Percentiles rank a stretch among this genome's conserved stretches.
These are phyloP conservation scores for Plodia interpunctella DNA, from an alignment of 1,140 invertebrate species.

Conservation along the genomic window DNA sequence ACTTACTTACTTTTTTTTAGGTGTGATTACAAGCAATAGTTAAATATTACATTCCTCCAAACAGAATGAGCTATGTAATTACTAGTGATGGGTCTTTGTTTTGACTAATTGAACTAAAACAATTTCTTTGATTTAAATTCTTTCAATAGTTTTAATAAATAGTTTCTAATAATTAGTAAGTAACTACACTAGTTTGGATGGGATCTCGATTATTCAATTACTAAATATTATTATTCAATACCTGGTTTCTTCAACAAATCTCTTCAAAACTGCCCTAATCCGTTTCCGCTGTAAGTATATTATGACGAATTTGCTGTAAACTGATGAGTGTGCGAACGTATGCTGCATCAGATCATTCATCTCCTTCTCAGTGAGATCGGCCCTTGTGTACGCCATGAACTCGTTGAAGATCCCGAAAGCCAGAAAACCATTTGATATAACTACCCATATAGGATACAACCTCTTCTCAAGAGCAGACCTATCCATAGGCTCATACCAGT, in stretches of 20 bases:
- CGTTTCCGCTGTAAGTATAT: conserved; percentile 26
- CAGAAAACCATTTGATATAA: conserved; percentile 29
- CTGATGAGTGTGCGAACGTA: conserved; percentile 27
- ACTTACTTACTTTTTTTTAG: too few species aligned
- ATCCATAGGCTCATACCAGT: conserved; percentile 38
- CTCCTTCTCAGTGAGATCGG: conserved; percentile 33
- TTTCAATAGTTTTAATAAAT: too few species aligned
- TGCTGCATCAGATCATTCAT: conserved; percentile 39
- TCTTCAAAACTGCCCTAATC: conserved; percentile 24
- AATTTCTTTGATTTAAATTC: too few species aligned
- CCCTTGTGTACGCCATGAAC: conserved; percentile 24
- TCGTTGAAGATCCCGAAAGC: conserved; percentile 26
- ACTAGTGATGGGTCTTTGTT: too few species aligned
- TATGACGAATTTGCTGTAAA: conserved; percentile 27
- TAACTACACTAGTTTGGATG: too few species aligned
- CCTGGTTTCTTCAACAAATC: conserved; percentile 27
- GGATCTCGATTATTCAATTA: too few species aligned
- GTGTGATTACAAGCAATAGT: too few species aligned
- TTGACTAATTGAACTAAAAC: background rate
- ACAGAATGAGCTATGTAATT: too few species aligned
- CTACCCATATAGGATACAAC: conserved; percentile 26
- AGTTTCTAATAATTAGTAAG: too few species aligned
- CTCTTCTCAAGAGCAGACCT: conserved; percentile 11
- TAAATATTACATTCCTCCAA: too few species aligned
- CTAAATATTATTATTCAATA: background rate